These are phyloP conservation scores for Therioaphis trifolii DNA, from an alignment of 2,888 invertebrate genomes.

Conservation along the genomic window DNA sequence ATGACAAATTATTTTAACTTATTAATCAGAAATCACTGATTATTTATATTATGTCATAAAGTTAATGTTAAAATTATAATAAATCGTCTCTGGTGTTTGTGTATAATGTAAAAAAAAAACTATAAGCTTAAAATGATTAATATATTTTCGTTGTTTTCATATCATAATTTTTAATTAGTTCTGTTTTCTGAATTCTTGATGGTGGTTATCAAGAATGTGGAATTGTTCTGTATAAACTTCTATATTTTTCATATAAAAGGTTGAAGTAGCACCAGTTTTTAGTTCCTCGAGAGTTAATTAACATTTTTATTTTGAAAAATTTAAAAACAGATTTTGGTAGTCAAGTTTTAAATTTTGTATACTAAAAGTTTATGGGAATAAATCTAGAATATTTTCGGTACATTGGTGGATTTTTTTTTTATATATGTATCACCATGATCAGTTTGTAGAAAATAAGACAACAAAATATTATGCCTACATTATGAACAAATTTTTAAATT, in stretches of 20 bases:
- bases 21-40: slow-evolving; percentile 33
- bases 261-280: slow-evolving; percentile 40
- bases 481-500: slow-evolving; percentile 59
- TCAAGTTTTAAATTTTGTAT: slow-evolving; percentile 46
- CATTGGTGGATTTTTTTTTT: slow-evolving; percentile 21
- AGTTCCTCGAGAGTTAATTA: slow-evolving; percentile 48
- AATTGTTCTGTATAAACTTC: slow-evolving; percentile 26
- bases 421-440: not conserved
- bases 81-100: slow-evolving; percentile 53
- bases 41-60: slow-evolving; percentile 39
- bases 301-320: slow-evolving; percentile 1
- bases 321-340: slow-evolving; percentile 31
- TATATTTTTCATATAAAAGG: slow-evolving; percentile 29
- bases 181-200: slow-evolving; percentile 19
- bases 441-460: slow-evolving; percentile 30
- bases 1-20: slow-evolving; percentile 6
- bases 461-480: slow-evolving; percentile 41
- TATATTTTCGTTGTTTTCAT: slow-evolving; percentile 56
- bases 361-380: slow-evolving; percentile 30
- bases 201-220: slow-evolving; percentile 10
- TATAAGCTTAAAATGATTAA: slow-evolving; percentile 10
- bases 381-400: slow-evolving; percentile 40
- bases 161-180: slow-evolving; percentile 54
- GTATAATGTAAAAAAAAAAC: slow-evolving; percentile 43
- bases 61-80: slow-evolving; percentile 39